Conservation (phyloP, 2,888 invertebrate species). For the Euphydryas editha region DNA sequence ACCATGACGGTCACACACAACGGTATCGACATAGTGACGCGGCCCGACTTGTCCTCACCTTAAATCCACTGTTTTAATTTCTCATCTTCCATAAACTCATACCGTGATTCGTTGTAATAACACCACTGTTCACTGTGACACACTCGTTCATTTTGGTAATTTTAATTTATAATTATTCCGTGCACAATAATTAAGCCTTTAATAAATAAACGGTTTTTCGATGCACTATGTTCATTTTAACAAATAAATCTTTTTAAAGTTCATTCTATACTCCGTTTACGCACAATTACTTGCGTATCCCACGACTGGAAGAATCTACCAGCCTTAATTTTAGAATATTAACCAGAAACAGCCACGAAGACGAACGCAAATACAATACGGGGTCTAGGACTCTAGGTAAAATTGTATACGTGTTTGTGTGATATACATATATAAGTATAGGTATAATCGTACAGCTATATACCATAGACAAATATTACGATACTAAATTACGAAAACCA, state of each 20-base stretch:
- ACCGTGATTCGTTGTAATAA: conserved; percentile 38
- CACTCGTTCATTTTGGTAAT: conserved; percentile 41
- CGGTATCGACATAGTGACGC: conserved; percentile 35
- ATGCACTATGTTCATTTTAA: conserved; percentile 14
- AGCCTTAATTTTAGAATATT: not conserved
- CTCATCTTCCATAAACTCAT: conserved; percentile 48
- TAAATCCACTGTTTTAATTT: conserved; percentile 47
- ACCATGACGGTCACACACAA: conserved; percentile 10
- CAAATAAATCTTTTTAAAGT: not conserved
- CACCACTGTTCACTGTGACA: conserved; percentile 51
- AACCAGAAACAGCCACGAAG: not conserved
- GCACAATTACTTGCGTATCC: not conserved
- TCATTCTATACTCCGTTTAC: not conserved
- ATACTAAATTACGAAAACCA: conserved; percentile 16
- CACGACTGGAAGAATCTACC: not conserved
- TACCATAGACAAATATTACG: conserved; percentile 44
- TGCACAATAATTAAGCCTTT: conserved; percentile 3
- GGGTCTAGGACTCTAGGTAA: conserved; percentile 30
- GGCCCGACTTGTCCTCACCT: conserved; percentile 42
- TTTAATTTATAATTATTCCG: conserved; percentile 37
- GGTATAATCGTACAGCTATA: not conserved
- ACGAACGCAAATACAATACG: conserved; percentile 57
- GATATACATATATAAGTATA: not conserved
- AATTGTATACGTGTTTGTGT: conserved; percentile 44
- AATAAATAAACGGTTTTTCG: not conserved